Base-by-base conservation (phyloP, 1,140 invertebrate genomes). In the Drosophila mojavensis region DNA sequence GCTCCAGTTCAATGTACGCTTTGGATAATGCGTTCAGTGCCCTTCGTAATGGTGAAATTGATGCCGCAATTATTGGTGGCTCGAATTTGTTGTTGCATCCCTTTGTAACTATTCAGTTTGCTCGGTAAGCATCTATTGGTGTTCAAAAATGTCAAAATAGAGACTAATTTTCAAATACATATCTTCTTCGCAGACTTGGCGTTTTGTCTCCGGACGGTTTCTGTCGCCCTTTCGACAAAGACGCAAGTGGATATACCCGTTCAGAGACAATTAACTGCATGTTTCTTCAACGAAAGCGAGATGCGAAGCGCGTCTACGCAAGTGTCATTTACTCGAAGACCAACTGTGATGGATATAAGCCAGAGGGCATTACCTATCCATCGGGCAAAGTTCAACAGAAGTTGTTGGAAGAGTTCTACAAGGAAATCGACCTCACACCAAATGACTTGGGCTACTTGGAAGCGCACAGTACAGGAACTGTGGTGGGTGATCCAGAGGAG, bases 261-360 rank as follows among this genome's bases (percentile, higher is more conserved):
- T 95, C 95, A 4, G 96, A 97, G 93, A 95, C 97, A 0, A 94
- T 98, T 13, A 94, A 94, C 13, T 95, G 95, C 0, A 92, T 98
- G 43, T 96, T 96, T 73, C 90, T 99, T 6, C 98, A 99, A 92
- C 97, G 96, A 84, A 94, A 95, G 1, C 95, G 96, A 75, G 93
- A 96, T 81, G 96, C 97, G 0, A 96, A 95, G 80, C 93, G 97
- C 58, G 93, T 97, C 6, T 98, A 98, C 82, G 95, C 95, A 0
- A 95, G 93, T 28, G 73, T 90, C 3, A 60, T 91, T 47, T 89
- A 91, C 62, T 91, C 94, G 0, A 95, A 95, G 83, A 95, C 94
- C 6, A 98, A 98, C 93, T 96, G 96, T 82, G 97, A 98, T 93
- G 97, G 97, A 0, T 97, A 96, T 92, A 98, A 98, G 91, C 95